These are phyloP conservation scores for Umimayanthus kanabou DNA, from an alignment of 92 coral and sea anemone species.

Conservation along the genomic window DNA sequence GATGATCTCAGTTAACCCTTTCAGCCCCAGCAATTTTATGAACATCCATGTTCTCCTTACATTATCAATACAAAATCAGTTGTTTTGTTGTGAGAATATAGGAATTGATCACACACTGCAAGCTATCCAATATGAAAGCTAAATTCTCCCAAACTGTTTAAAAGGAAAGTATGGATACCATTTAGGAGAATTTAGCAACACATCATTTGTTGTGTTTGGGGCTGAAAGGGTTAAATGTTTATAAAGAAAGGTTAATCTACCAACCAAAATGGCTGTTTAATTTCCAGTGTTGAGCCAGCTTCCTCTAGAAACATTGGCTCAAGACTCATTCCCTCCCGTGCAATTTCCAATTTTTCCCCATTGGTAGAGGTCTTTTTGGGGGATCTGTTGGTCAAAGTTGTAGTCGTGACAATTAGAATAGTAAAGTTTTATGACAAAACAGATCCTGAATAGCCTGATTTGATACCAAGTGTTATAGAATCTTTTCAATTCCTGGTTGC, in stretches of 20 bases:
- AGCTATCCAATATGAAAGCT: too few species aligned
- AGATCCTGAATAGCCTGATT: slow-evolving; percentile 5
- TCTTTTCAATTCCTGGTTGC: background rate
- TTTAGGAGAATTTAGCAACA: too few species aligned
- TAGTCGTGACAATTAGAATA: background rate
- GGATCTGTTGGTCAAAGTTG: background rate
- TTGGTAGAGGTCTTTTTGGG: background rate
- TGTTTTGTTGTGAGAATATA: too few species aligned
- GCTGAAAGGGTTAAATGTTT: background rate
- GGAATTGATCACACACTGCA: too few species aligned
- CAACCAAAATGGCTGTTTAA: background rate
- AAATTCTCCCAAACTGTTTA: too few species aligned
- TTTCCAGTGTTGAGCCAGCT: background rate
- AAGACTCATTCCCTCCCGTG: background rate
- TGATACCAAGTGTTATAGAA: background rate
- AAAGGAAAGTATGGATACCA: too few species aligned
- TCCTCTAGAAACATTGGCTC: background rate
- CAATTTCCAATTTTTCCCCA: background rate
- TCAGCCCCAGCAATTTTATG: too few species aligned
- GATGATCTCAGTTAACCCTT: too few species aligned
- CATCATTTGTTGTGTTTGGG: too few species aligned
- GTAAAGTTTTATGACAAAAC: background rate
- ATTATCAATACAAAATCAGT: too few species aligned
- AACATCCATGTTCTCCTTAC: too few species aligned
- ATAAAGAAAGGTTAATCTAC: background rate